phyloP scores from a whole-genome alignment of 2,797 vertebrate species.

The Varecia variegata region DNA sequence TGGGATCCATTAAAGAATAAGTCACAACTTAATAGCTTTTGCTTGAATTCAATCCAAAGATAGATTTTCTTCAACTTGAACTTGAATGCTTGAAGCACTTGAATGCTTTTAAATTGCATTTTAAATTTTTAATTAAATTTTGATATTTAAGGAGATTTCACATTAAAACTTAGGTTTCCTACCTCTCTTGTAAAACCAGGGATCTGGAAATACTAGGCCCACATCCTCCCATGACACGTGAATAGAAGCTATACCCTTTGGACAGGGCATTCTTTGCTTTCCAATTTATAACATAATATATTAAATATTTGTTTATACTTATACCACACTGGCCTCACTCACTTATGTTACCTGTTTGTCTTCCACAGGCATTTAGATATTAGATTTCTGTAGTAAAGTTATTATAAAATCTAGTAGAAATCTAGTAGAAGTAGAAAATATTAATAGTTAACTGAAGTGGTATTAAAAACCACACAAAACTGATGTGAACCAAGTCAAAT shows the following conservation, averaged over 20 bases:
- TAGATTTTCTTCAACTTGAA: not conserved
- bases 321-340: not conserved
- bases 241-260: not conserved
- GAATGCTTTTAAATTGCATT: conserved; percentile 10
- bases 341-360: not conserved
- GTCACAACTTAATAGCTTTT: not conserved
- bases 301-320: not conserved
- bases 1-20: not conserved
- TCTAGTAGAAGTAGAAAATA: not conserved
- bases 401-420: not conserved
- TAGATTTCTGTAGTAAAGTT: not conserved
- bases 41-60: not conserved
- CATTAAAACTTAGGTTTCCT: not conserved
- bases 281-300: not conserved
- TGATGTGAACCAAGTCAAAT: not conserved
- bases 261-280: not conserved
- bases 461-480: not conserved
- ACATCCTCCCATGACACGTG: not conserved
- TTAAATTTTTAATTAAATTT: not conserved
- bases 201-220: not conserved
- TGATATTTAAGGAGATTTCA: not conserved
- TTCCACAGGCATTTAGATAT: not conserved
- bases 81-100: not conserved
- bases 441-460: not conserved
- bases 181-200: not conserved